Evolutionary conservation across 2,888 invertebrate species (phyloP).

Genomic region (Monopis laevigella): DNA sequence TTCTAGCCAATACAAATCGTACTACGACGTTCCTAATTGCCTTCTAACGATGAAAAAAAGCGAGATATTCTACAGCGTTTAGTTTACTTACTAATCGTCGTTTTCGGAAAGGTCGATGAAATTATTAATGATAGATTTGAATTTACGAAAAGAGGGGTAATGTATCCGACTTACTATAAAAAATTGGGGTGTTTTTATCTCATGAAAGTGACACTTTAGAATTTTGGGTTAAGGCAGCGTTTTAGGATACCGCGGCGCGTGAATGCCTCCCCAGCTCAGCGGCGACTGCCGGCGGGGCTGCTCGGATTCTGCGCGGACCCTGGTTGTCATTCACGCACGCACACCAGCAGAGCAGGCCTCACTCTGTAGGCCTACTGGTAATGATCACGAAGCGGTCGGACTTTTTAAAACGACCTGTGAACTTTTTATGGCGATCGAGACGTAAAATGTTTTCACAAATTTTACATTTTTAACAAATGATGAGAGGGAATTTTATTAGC

Average conservation of each 20-base stretch:
- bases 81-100: slow-evolving; percentile 20
- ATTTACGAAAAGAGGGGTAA: too few relatives aligned
- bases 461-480: too few relatives aligned
- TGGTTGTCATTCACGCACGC: slow-evolving; percentile 59
- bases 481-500: too few relatives aligned
- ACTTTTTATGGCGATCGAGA: slow-evolving; percentile 30
- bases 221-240: too few relatives aligned
- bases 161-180: too few relatives aligned
- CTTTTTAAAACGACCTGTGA: slow-evolving; percentile 56
- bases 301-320: slow-evolving; percentile 59
- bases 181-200: not conserved
- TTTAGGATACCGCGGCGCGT: slow-evolving; percentile 9
- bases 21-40: not conserved
- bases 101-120: slow-evolving; percentile 43
- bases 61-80: too few relatives aligned
- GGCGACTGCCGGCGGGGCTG: slow-evolving; percentile 48
- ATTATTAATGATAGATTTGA: too few relatives aligned
- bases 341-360: slow-evolving; percentile 22
- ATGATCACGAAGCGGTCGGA: slow-evolving; percentile 34
- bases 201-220: too few relatives aligned
- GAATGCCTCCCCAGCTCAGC: slow-evolving; percentile 32
- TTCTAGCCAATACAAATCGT: slow-evolving; percentile 2
- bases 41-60: not conserved
- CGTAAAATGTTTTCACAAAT: slow-evolving; percentile 4
- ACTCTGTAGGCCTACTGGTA: slow-evolving; percentile 10